A percentile compares a stretch with the other conserved stretches of the same genome.
phyloP scores from a whole-genome alignment of 2,797 vertebrate genomes.

The Champsocephalus esox region DNA sequence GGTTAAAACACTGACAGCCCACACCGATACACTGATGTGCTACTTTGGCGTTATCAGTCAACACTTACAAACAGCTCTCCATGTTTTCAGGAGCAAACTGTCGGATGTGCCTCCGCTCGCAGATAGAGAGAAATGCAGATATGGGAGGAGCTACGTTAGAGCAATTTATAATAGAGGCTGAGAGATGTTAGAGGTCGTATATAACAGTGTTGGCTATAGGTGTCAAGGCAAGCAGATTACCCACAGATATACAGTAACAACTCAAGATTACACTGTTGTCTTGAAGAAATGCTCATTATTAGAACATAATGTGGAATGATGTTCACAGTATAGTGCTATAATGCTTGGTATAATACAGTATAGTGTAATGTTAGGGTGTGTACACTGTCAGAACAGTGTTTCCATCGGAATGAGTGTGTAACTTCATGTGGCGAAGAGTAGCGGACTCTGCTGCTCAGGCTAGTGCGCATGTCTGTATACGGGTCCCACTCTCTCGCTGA shows the following conservation, averaged over 20 bases:
- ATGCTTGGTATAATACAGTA: no score
- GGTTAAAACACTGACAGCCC: slow-evolving; percentile 45
- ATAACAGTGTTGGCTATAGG: background rate
- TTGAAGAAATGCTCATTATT: no score
- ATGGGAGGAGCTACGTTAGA: slow-evolving; percentile 6
- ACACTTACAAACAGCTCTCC: slow-evolving; percentile 35
- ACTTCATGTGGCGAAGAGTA: no score
- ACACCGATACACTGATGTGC: slow-evolving; percentile 16
- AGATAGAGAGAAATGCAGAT: slow-evolving; percentile 8
- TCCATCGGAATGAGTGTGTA: no score
- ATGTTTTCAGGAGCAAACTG: slow-evolving; percentile 24
- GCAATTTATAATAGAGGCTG: background rate
- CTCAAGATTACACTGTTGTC: no score
- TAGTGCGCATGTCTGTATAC: no score
- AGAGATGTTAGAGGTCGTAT: slow-evolving; percentile 15
- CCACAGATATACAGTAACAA: background rate
- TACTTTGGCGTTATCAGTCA: slow-evolving; percentile 31
- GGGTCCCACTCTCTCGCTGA: no score
- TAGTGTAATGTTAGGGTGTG: no score
- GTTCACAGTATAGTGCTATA: no score
- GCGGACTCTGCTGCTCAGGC: no score
- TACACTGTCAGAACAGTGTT: no score
- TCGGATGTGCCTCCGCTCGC: slow-evolving; percentile 9
- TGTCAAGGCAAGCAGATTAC: background rate
- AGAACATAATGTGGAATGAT: no score